phyloP scores from a whole-genome alignment of 2,113 vertebrate species.

The Climacteris rufus region DNA sequence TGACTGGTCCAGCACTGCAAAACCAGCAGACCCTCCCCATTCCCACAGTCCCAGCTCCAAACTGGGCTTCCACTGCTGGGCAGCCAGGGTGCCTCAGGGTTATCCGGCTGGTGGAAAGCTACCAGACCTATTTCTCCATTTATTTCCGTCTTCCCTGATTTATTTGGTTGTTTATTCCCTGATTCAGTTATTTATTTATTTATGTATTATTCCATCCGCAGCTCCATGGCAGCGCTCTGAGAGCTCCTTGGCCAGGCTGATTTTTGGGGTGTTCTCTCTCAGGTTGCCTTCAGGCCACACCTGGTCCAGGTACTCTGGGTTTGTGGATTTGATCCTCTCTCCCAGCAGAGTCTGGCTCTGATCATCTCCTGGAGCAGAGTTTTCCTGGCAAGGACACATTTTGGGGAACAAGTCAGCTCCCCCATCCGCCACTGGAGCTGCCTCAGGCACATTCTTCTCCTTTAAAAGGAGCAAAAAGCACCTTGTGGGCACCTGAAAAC shows the following conservation, averaged over 20 bases:
- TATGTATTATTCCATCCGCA: background rate
- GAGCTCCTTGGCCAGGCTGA: slow-evolving; percentile 61
- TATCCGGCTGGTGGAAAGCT: background rate
- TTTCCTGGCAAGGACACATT: slow-evolving; percentile 39
- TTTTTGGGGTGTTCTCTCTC: slow-evolving; percentile 65
- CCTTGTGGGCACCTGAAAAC: slow-evolving; percentile 32
- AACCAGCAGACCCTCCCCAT: background rate
- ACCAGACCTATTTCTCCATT: background rate
- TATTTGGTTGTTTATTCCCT: background rate
- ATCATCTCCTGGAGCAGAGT: slow-evolving; percentile 57
- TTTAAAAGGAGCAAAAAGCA: slow-evolving; percentile 67
- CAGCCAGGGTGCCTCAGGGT: background rate
- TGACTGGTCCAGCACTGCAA: background rate
- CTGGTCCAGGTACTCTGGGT: slow-evolving; percentile 59
- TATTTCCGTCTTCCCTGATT: background rate
- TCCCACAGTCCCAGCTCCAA: background rate
- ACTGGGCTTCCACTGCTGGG: background rate
- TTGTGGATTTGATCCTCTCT: background rate
- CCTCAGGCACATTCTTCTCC: slow-evolving; percentile 51
- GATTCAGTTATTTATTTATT: no score
- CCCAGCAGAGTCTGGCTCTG: slow-evolving; percentile 50
- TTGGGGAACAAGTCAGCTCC: slow-evolving; percentile 51
- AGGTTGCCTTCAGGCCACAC: slow-evolving; percentile 54
- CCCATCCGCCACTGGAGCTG: slow-evolving; percentile 56
- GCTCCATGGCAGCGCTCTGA: background rate